Percentiles rank a stretch among this genome's conserved stretches.
These are phyloP conservation scores for Sebastes itinus DNA, from an alignment of 2,797 vertebrate species.

Conservation along the genomic window DNA sequence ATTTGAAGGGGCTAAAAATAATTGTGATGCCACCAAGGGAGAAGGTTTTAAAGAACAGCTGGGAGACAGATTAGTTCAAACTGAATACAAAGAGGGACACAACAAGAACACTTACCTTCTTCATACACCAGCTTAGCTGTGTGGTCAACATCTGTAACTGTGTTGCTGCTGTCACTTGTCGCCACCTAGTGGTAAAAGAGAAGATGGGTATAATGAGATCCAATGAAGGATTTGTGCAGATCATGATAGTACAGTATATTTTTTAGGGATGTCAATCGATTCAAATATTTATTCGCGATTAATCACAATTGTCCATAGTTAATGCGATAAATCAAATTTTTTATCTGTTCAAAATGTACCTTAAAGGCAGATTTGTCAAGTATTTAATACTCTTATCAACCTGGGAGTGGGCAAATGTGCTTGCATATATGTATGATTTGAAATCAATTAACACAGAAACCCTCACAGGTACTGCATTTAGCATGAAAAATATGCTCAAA, in stretches of 20 bases:
- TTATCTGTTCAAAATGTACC: too few species aligned
- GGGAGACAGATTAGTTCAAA: not conserved
- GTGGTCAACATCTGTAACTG: conserved; percentile 79
- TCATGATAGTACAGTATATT: not conserved
- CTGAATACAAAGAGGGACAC: not conserved
- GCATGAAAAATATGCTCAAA: too few species aligned
- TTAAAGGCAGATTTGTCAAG: too few species aligned
- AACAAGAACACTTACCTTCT: conserved; percentile 85
- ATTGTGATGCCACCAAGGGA: not conserved
- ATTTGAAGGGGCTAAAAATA: not conserved
- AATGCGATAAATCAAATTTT: too few species aligned
- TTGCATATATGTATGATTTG: too few species aligned
- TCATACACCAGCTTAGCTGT: conserved; percentile 96
- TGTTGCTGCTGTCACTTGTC: conserved; percentile 75
- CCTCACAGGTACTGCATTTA: too few species aligned
- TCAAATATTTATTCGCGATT: not conserved
- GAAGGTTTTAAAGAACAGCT: not conserved
- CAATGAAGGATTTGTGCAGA: not conserved
- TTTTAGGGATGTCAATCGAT: not conserved
- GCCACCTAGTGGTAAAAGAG: conserved; percentile 84
- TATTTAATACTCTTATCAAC: too few species aligned
- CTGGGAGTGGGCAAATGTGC: too few species aligned
- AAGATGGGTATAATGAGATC: not conserved
- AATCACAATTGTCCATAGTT: too few species aligned
- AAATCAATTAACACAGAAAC: too few species aligned